Evolutionary conservation across 2,888 invertebrate species (phyloP).

Genomic region (Muscina levida): DNA sequence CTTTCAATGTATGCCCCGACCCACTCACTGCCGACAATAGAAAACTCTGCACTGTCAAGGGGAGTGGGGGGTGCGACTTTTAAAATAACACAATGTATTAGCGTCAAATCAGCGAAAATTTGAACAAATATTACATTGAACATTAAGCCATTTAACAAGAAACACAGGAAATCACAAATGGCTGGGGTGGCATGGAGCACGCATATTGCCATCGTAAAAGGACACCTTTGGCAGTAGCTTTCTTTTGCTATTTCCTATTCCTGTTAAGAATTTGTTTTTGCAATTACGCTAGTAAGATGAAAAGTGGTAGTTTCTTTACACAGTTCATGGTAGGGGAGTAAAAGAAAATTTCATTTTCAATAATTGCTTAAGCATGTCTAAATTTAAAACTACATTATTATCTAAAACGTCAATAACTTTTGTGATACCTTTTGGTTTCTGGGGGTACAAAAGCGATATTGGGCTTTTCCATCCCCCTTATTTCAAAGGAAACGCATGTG

Average conservation of each 20-base stretch:
- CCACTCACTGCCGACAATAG: no score
- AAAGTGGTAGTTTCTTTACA: neutral
- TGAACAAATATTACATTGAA: slow-evolving; percentile 58
- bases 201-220: neutral
- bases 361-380: slow-evolving; percentile 59
- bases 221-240: neutral
- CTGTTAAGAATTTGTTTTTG: slow-evolving; percentile 8
- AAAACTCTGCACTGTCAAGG: no score
- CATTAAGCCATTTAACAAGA: slow-evolving; percentile 50
- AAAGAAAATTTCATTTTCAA: slow-evolving; percentile 41
- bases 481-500: slow-evolving; percentile 45
- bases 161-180: neutral
- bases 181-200: slow-evolving; percentile 1
- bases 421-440: slow-evolving; percentile 40
- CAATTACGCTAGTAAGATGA: neutral
- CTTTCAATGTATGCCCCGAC: no score
- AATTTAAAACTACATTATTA: slow-evolving; percentile 49
- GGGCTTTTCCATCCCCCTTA: no score
- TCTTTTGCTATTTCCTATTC: neutral
- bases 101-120: slow-evolving; percentile 62
- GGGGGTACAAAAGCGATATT: no score
- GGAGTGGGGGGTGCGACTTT: slow-evolving; percentile 41
- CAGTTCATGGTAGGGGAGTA: neutral
- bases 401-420: slow-evolving; percentile 44
- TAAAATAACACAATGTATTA: slow-evolving; percentile 63